Evolutionary conservation across 2,888 invertebrate species (phyloP).

Genomic region (Gari tellinella): DNA sequence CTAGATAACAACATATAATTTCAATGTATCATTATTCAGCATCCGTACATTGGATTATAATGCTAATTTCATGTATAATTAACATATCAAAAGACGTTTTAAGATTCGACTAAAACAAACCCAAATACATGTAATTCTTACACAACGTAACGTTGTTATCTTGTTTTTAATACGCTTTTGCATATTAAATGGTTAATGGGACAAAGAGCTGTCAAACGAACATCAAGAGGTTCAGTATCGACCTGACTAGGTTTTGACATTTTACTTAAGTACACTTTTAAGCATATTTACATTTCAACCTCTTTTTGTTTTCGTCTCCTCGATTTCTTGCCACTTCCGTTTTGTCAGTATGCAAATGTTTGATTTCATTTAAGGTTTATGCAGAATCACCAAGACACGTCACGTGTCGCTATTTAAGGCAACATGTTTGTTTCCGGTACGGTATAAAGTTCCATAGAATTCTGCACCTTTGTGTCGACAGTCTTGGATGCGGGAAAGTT

Average conservation of each 20-base stretch:
- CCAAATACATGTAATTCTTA: no score
- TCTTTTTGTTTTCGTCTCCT: slow-evolving; percentile 36
- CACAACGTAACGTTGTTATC: slow-evolving; percentile 18
- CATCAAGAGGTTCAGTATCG: slow-evolving; percentile 41
- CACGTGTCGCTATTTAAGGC: slow-evolving; percentile 48
- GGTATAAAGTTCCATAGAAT: slow-evolving; percentile 39
- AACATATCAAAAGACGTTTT: no score
- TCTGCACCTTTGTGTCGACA: slow-evolving; percentile 29
- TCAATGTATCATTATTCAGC: no score
- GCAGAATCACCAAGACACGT: slow-evolving; percentile 14
- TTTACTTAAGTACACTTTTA: slow-evolving; percentile 28
- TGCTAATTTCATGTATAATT: no score
- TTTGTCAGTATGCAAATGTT: slow-evolving; percentile 38
- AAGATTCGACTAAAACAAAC: no score
- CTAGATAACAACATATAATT: no score
- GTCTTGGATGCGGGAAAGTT: slow-evolving; percentile 14
- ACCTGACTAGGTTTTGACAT: slow-evolving; percentile 4
- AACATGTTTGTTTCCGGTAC: slow-evolving; percentile 43
- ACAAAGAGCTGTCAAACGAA: slow-evolving; percentile 39
- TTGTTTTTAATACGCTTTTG: slow-evolving; percentile 31
- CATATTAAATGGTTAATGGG: slow-evolving; percentile 24
- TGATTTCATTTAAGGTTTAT: slow-evolving; percentile 30
- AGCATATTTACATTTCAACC: slow-evolving; percentile 40
- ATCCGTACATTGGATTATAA: no score
- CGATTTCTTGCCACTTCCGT: slow-evolving; percentile 44